A percentile compares a stretch with the other conserved stretches of the same genome.
Evolutionary conservation across 2,113 vertebrate species (phyloP).

Genomic region (Phalacrocorax pelagicus): DNA sequence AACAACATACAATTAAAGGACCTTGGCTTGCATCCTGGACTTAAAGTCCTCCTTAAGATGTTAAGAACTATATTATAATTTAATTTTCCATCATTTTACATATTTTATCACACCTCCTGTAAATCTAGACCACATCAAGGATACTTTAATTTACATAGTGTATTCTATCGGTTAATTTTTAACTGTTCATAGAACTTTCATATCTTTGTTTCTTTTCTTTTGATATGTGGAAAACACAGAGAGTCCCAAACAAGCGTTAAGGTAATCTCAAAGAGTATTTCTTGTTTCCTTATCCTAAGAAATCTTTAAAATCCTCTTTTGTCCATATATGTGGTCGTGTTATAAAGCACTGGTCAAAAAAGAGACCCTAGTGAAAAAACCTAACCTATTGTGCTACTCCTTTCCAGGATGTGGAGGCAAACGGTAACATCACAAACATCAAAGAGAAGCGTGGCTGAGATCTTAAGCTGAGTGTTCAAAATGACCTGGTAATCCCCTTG

Average conservation of each 20-base stretch:
- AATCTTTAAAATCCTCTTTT: not conserved
- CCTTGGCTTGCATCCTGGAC: not conserved
- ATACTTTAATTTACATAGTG: not conserved
- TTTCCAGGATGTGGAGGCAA: not conserved
- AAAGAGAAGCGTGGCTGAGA: not conserved
- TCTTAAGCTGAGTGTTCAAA: not conserved
- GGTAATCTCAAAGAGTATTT: not conserved
- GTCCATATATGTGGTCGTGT: accelerated
- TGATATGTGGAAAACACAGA: not conserved
- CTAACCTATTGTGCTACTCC: not conserved
- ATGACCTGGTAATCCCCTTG: not conserved
- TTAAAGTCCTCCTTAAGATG: not conserved
- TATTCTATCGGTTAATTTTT: not conserved
- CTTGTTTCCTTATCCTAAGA: not conserved
- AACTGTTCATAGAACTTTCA: not conserved
- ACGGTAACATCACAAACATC: accelerated
- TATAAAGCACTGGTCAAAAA: not conserved
- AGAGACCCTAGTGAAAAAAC: not conserved
- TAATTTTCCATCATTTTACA: not conserved
- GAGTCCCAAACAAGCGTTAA: not conserved
- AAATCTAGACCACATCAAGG: not conserved
- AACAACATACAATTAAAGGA: not conserved
- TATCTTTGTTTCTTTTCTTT: not conserved
- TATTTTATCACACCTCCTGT: not conserved
- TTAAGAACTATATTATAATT: not conserved